Conservation (phyloP, 2,888 invertebrate genomes). For the Pollenia angustigena region DNA sequence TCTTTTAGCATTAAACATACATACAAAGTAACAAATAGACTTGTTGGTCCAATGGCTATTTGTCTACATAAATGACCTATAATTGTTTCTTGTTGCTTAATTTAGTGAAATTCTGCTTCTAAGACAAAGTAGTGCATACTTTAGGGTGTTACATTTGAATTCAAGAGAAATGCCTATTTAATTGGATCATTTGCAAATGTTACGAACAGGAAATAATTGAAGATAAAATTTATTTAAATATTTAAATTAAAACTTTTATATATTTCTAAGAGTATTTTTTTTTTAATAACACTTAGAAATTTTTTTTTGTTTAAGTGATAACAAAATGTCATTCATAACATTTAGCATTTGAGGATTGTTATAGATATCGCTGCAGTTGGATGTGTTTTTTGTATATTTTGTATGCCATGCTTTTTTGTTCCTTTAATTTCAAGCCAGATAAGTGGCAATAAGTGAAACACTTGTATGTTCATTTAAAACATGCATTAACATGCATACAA, state of each 20-base stretch:
- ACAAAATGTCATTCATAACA: constrained; percentile 18
- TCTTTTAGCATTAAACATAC: too few relatives aligned
- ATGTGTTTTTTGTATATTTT: not conserved
- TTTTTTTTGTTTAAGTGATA: not conserved
- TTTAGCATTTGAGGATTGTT: constrained; percentile 13
- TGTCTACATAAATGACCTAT: too few relatives aligned
- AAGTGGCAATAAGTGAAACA: constrained; percentile 53
- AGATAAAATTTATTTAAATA: too few relatives aligned
- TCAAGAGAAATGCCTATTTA: not conserved
- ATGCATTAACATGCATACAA: not conserved
- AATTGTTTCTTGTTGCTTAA: too few relatives aligned
- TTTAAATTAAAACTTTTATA: too few relatives aligned
- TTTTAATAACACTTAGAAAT: too few relatives aligned
- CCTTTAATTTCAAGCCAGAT: constrained; percentile 9
- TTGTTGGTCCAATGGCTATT: too few relatives aligned
- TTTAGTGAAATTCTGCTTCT: not conserved
- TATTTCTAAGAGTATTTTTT: too few relatives aligned
- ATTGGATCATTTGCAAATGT: too few relatives aligned
- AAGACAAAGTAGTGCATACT: constrained; percentile 5
- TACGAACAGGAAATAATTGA: too few relatives aligned
- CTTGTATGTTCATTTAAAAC: constrained; percentile 29
- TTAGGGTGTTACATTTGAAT: not conserved
- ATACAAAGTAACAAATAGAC: too few relatives aligned
- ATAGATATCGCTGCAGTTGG: not conserved
- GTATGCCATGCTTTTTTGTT: not conserved